Percentiles rank a stretch among this genome's conserved stretches.
phyloP scores from a whole-genome alignment of 2,888 invertebrate species.

The Athalia rosae region DNA sequence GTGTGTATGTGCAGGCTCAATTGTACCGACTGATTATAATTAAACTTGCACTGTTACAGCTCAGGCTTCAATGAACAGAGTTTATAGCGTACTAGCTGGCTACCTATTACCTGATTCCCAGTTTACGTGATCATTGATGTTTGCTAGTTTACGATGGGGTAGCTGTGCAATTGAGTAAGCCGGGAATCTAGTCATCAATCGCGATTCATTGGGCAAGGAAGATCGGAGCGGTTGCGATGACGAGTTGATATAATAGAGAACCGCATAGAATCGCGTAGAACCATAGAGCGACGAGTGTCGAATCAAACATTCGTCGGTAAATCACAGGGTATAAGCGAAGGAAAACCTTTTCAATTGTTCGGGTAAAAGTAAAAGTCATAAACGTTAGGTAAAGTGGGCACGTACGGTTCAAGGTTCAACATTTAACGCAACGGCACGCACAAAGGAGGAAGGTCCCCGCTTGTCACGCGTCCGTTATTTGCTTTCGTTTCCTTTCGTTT shows the following conservation, averaged over 20 bases:
- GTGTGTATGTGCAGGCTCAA: background rate
- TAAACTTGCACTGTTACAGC: background rate
- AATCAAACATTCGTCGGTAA: background rate
- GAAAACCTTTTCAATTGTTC: background rate
- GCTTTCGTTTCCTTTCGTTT: constrained; percentile 38
- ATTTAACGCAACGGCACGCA: constrained; percentile 42
- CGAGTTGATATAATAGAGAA: background rate
- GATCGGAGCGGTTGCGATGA: background rate
- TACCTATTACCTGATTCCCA: constrained; percentile 9
- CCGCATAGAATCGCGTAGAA: background rate
- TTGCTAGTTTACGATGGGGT: constrained; percentile 35
- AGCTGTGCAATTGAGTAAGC: constrained; percentile 25
- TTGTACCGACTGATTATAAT: constrained; percentile 16
- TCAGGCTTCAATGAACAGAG: constrained; percentile 9
- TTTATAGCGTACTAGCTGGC: background rate
- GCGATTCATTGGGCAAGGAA: background rate
- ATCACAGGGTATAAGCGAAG: background rate
- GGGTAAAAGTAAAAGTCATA: constrained; percentile 32
- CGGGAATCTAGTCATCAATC: constrained; percentile 26
- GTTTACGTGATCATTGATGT: constrained; percentile 31
- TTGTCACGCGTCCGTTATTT: constrained; percentile 37
- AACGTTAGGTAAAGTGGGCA: constrained; percentile 32
- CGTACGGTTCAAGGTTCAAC: constrained; percentile 42
- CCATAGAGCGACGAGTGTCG: background rate
- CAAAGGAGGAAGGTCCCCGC: constrained; percentile 24